These are phyloP conservation scores for Nasua narica DNA, from an alignment of 2,797 vertebrate genomes.

Conservation along the genomic window DNA sequence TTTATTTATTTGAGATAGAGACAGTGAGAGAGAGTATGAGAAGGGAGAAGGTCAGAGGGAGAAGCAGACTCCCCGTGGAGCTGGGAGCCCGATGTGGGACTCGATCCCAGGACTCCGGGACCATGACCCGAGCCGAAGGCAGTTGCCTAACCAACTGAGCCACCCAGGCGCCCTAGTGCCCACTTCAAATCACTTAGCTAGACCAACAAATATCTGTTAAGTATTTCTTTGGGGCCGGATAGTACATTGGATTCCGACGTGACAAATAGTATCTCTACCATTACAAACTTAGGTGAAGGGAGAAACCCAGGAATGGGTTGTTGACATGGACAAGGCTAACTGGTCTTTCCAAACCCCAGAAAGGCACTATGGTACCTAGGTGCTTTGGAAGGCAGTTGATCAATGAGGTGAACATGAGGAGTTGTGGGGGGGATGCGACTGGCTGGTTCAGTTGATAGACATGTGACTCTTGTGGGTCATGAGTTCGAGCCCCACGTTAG, in stretches of 20 bases:
- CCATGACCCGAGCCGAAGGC: no score
- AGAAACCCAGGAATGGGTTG: neutral
- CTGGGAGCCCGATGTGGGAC: no score
- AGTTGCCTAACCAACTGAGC: no score
- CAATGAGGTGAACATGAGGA: neutral
- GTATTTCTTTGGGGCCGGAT: neutral
- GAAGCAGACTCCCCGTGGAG: no score
- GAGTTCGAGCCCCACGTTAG: neutral
- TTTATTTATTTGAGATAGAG: no score
- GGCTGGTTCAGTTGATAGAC: neutral
- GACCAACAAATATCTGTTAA: neutral
- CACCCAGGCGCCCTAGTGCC: no score
- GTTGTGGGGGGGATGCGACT: neutral
- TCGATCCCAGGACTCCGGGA: no score
- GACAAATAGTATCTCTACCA: neutral
- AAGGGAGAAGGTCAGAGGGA: no score
- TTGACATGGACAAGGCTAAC: neutral
- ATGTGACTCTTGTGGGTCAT: neutral
- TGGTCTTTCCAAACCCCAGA: neutral
- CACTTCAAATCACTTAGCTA: neutral
- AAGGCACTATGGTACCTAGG: neutral
- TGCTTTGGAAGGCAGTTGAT: neutral
- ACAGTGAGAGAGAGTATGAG: no score
- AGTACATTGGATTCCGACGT: neutral
- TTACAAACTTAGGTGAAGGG: neutral